Conservation (phyloP, 2,888 invertebrate genomes). For the Scaptomyza tumidula region DNA sequence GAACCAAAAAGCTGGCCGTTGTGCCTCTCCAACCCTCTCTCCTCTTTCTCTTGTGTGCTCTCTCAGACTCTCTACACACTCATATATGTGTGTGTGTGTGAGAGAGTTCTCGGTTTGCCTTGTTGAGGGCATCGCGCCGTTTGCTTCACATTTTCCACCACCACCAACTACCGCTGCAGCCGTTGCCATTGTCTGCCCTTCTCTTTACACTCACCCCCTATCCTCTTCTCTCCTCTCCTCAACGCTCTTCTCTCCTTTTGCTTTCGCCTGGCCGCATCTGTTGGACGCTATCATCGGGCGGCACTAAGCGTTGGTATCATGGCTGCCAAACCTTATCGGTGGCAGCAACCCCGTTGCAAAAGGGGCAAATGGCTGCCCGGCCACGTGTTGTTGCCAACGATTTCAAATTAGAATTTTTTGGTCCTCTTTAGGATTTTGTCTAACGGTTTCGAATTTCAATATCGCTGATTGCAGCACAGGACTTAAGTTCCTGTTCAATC, state of each 20-base stretch:
- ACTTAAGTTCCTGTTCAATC: slow-evolving; percentile 48
- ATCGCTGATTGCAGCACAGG: slow-evolving; percentile 39
- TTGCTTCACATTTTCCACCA: slow-evolving; percentile 68
- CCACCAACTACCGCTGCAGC: slow-evolving; percentile 6
- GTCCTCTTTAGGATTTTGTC: slow-evolving; percentile 11
- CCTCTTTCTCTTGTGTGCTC: slow-evolving; percentile 3
- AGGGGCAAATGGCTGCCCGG: slow-evolving; percentile 45
- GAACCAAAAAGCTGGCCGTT: slow-evolving; percentile 62
- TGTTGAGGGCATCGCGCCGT: slow-evolving; percentile 59
- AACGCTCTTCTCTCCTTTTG: neutral
- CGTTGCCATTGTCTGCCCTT: slow-evolving; percentile 63
- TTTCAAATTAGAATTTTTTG: slow-evolving; percentile 40
- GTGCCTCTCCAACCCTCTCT: slow-evolving; percentile 19
- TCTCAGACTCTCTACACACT: slow-evolving; percentile 8
- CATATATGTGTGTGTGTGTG: slow-evolving; percentile 35
- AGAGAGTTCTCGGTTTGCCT: slow-evolving; percentile 36
- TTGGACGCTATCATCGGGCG: slow-evolving; percentile 58
- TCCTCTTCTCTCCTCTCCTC: neutral
- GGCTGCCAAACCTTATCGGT: slow-evolving; percentile 66
- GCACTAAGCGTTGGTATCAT: slow-evolving; percentile 68
- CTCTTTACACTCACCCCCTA: neutral
- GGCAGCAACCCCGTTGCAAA: slow-evolving; percentile 47
- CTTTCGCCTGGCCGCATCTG: slow-evolving; percentile 38
- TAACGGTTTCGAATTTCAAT: slow-evolving; percentile 72
- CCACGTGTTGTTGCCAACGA: slow-evolving; percentile 52